Evolutionary conservation across 2,888 invertebrate genomes (phyloP).

Genomic region (Eupeodes latifasciatus): DNA sequence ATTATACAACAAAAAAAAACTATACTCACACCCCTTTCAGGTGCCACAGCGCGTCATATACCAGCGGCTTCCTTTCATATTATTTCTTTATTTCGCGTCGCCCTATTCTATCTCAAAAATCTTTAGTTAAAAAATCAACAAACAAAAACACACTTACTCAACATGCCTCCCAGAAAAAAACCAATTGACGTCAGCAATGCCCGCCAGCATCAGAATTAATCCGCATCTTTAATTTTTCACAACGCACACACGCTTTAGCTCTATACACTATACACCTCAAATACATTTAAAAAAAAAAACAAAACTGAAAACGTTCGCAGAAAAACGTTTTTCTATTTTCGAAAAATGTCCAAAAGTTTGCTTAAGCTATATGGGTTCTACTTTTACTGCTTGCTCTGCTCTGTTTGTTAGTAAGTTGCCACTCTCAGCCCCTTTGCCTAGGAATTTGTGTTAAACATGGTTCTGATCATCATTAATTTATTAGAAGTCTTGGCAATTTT

Average conservation of each 20-base stretch:
- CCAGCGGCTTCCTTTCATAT: neutral
- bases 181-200: conserved; percentile 84
- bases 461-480: conserved; percentile 46
- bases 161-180: conserved; percentile 44
- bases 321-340: conserved; percentile 69
- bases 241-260: conserved; percentile 54
- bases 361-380: neutral
- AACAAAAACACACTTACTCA: conserved; percentile 40
- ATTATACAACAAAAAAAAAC: neutral
- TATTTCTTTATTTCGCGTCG: conserved; percentile 33
- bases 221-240: conserved; percentile 65
- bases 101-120: conserved; percentile 26
- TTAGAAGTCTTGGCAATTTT: conserved; percentile 52
- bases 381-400: conserved; percentile 1
- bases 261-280: conserved; percentile 31
- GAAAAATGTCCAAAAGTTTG: conserved; percentile 72
- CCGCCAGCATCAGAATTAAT: conserved; percentile 80
- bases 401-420: conserved; percentile 44
- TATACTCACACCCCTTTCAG: conserved; percentile 36
- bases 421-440: neutral
- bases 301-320: neutral
- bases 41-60: conserved; percentile 40
- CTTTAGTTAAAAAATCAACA: conserved; percentile 2
- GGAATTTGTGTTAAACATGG: neutral
- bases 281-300: neutral